These are phyloP conservation scores for Battus philenor DNA, from an alignment of 1,140 invertebrate genomes.

Conservation along the genomic window DNA sequence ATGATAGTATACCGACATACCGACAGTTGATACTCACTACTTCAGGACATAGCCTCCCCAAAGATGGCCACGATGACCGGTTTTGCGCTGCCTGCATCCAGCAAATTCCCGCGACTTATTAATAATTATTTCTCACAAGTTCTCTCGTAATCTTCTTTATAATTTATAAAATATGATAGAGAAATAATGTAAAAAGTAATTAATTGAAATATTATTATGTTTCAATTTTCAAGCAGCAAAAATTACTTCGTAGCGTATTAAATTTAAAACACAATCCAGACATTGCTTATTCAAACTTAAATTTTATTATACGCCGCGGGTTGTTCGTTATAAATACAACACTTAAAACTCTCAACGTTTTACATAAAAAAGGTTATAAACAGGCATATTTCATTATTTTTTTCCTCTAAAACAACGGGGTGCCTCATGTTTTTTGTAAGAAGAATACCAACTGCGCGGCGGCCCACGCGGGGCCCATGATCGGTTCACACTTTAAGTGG, in stretches of 20 bases:
- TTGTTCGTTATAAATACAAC: constrained; percentile 52
- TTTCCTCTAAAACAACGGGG: constrained; percentile 70
- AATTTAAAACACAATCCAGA: constrained; percentile 34
- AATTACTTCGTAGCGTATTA: constrained; percentile 19
- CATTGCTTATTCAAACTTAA: constrained; percentile 24
- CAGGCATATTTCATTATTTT: constrained; percentile 71
- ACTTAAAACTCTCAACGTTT: constrained; percentile 60
- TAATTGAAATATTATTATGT: too few species aligned
- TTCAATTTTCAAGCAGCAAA: constrained; percentile 24
- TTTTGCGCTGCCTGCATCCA: too few species aligned
- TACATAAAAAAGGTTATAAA: constrained; percentile 64
- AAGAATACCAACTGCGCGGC: constrained; percentile 48
- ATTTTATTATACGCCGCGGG: constrained; percentile 44
- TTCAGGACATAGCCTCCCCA: too few species aligned
- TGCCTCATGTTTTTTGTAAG: constrained; percentile 62
- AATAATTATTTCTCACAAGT: too few species aligned
- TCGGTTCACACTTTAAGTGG: constrained; percentile 66
- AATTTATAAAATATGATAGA: too few species aligned
- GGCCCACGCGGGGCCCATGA: constrained; percentile 55
- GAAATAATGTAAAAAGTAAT: too few species aligned
- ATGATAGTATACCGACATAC: too few species aligned
- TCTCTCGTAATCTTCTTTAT: too few species aligned
- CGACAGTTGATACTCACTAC: too few species aligned
- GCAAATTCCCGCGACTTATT: too few species aligned
- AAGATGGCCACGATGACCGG: too few species aligned